Conservation (phyloP, 2,113 vertebrate genomes). For the Xyliphius kryptos region DNA sequence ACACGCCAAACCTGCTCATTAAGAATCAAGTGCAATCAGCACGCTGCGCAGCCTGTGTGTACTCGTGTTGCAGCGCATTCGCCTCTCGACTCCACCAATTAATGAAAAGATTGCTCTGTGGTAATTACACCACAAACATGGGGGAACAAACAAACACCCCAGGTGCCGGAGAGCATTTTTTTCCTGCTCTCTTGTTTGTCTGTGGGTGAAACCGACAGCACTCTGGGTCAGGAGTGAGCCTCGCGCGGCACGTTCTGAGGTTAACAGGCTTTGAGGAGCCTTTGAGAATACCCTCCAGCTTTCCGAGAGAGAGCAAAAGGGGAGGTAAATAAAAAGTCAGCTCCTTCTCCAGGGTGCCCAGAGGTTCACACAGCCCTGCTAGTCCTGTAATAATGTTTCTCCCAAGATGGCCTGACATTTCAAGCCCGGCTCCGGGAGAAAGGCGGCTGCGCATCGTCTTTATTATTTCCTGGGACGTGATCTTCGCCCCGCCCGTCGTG, state of each 20-base stretch:
- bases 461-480: slow-evolving; percentile 32
- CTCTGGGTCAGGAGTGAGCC: neutral
- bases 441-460: slow-evolving; percentile 24
- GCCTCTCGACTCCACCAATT: slow-evolving; percentile 39
- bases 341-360: slow-evolving; percentile 25
- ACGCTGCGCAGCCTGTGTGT: slow-evolving; percentile 18
- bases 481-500: slow-evolving; percentile 20
- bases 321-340: slow-evolving; percentile 31
- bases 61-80: slow-evolving; percentile 34
- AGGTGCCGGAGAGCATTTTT: slow-evolving; percentile 27
- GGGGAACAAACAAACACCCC: slow-evolving; percentile 43
- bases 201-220: neutral
- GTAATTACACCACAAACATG: slow-evolving; percentile 28
- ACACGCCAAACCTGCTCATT: slow-evolving; percentile 28
- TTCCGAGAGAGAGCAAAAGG: slow-evolving; percentile 6
- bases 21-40: slow-evolving; percentile 38
- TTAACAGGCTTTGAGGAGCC: slow-evolving; percentile 10
- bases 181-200: slow-evolving; percentile 1
- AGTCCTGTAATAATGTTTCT: slow-evolving; percentile 37
- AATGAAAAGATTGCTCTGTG: slow-evolving; percentile 42
- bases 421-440: neutral
- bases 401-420: slow-evolving; percentile 30
- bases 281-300: neutral
- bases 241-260: slow-evolving; percentile 2
- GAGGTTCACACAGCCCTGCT: slow-evolving; percentile 21